Evolutionary conservation across 2,888 invertebrate species (phyloP), one percentile per base, ranked within the genome.

Genomic region (Asteroscopus sphinx): DNA sequence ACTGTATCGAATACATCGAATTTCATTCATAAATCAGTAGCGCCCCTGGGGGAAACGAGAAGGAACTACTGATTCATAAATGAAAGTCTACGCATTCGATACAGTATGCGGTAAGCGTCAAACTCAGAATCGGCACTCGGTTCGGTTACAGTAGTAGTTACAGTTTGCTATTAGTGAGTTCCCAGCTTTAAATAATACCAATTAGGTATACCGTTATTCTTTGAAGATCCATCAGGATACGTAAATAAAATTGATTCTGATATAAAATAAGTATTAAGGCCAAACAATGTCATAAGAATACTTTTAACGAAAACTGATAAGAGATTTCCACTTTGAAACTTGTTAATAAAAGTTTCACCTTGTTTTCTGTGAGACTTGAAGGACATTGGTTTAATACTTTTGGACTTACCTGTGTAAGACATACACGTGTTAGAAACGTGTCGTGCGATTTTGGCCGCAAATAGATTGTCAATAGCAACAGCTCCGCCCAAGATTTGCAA

Each of bases 301-400:
- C 33, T 47, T 47, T 16, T 42, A 37, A 44, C 35, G 44, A 33
- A 67, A 47, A 60, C 59, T 40, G 44, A 53, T 68, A 53, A 67
- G 41, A 65, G 48, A 33, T 60, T 53, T 60, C 5, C 13, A 60
- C 39, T 52, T 40, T 39, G 30, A 52, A n/a, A 44, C 33, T 36
- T 36, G 55, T 51, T 68, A 33, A 55, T 51, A 56, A 51, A 49
- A 57, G 44, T 61, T 54, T 17, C 28, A 16, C 12, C 35, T 52
- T 59, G 35, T 45, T 67, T 37, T 28, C 37, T 32, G 26, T 42
- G 28, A 32, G 35, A 49, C 35, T 39, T 11, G 9, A 21, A 17
- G 12, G 28, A 35, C 37, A 35, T 46, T 28, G 30, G 17, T 46
- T 46, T 51, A 21, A 25, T 36, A 32, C 48, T 37, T 47, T 42